A percentile compares a stretch with the other conserved stretches of the same genome.
phyloP scores from a whole-genome alignment of 2,888 invertebrate species.

The Dione juno region DNA sequence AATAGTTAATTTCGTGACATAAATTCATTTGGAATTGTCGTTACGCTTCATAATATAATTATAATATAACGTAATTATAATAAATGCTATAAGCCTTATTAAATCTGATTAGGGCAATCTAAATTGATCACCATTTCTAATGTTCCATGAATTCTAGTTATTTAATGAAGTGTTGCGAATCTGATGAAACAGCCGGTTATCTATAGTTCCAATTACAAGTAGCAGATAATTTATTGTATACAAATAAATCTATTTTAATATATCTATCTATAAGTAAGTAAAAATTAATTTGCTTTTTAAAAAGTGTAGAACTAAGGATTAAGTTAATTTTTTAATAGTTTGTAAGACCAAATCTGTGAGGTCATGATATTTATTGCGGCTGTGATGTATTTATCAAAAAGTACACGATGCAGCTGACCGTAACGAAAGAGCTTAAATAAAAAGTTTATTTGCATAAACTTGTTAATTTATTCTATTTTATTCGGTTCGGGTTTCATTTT shows the following conservation, averaged over 20 bases:
- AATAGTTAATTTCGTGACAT: slow-evolving; percentile 14
- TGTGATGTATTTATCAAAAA: slow-evolving; percentile 16
- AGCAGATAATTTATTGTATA: slow-evolving; percentile 24
- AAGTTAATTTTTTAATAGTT: background rate
- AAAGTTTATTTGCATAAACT: background rate
- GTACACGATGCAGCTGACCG: slow-evolving; percentile 24
- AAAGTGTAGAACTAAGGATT: background rate
- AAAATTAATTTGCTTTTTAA: background rate
- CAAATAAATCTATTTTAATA: background rate
- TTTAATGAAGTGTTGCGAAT: slow-evolving; percentile 30
- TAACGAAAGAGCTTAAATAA: slow-evolving; percentile 24
- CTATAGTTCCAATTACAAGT: slow-evolving; percentile 30
- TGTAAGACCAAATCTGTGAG: slow-evolving; percentile 11
- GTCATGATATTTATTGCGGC: slow-evolving; percentile 7
- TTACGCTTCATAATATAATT: no score
- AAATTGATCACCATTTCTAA: slow-evolving; percentile 35
- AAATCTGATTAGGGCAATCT: slow-evolving; percentile 30
- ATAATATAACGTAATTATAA: slow-evolving; percentile 12
- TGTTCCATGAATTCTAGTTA: slow-evolving; percentile 31
- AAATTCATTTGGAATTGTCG: slow-evolving; percentile 10
- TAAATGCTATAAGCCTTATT: slow-evolving; percentile 33
- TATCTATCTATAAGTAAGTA: background rate
- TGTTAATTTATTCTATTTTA: background rate
- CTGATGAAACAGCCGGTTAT: slow-evolving; percentile 35
- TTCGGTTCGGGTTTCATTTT: no score